Conservation (phyloP, 2,113 vertebrate species). For the Apodemus sylvaticus region DNA sequence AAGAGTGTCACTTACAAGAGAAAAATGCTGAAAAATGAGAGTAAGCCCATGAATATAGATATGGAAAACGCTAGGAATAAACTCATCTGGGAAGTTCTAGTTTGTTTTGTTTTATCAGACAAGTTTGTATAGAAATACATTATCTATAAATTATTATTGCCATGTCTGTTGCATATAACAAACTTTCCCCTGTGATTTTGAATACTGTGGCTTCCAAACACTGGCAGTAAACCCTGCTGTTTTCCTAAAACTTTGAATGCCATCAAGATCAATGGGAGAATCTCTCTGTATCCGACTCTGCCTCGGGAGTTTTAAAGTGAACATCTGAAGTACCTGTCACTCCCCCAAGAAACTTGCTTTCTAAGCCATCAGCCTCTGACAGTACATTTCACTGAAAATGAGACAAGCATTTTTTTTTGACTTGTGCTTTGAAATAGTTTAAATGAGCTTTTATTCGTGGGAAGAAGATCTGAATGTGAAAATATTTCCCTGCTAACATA, state of each 20-base stretch:
- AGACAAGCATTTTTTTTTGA: neutral
- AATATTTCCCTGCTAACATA: slow-evolving; percentile 62
- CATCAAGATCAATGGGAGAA: neutral
- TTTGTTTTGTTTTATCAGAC: slow-evolving; percentile 14
- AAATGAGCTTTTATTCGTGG: slow-evolving; percentile 40
- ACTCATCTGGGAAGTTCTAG: neutral
- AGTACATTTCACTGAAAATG: slow-evolving; percentile 30
- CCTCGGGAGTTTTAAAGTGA: neutral
- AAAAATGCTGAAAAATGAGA: neutral
- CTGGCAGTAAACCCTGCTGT: neutral
- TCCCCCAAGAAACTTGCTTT: neutral
- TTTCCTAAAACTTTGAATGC: neutral
- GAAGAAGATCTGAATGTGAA: slow-evolving; percentile 50
- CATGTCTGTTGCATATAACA: neutral
- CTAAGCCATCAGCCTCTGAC: neutral
- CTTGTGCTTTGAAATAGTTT: slow-evolving; percentile 8
- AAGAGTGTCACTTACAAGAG: neutral
- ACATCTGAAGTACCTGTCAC: neutral
- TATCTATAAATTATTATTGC: neutral
- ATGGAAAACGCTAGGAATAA: neutral
- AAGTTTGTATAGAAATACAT: neutral
- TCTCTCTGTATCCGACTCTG: neutral
- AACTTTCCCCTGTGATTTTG: neutral
- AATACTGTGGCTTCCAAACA: neutral
- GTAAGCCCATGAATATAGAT: neutral